Base-by-base conservation (phyloP, 2,797 vertebrate genomes). In the Macropodus opercularis region DNA sequence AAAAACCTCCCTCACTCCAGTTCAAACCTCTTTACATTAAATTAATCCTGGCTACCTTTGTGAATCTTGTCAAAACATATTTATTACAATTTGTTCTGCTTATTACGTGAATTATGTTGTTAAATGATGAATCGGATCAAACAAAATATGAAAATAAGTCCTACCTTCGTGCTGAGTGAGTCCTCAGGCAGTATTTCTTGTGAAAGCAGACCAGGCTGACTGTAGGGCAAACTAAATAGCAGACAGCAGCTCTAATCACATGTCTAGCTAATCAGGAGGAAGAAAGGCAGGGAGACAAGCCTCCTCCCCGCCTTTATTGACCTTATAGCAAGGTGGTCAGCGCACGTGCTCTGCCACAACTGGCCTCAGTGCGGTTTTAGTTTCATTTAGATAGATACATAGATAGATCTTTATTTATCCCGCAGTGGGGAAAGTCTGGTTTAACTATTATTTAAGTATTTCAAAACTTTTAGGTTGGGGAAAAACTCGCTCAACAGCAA, bases 161-260 rank as follows among this genome's bases (percentile, higher is more conserved):
- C 49, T 72, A 90, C 88, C 84, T 73, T 63, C 34, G 9, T 54
- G 67, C 14, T 53, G 56, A 42, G 42, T 55, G 42, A 48, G 58
- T 61, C 75, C 67, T 52, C 42, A 50, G 84, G 55, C 55, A 46
- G 72, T 71, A 41, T 60, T 71, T 75, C 69, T 76, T 80, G 61
- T 55, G 58, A 50, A 54, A 62, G 48, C 63, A 64, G 72, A 64
- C 23, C 43, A 41, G 69, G 3, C 56, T 55, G 72, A 72, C 82
- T 86, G 85, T 58, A 70, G 80, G 76, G 75, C 69, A 69, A 76
- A 78, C 64, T 53, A 34, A 72, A 73, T 14, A 79, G 77, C 76
- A 73, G 76, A 63, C 76, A 82, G 87, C 63, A 83, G 68, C 64
- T 62, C 76, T 83, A 76, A 87, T 91, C 89, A 91, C 89, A 89